Conservation (phyloP, 2,888 invertebrate genomes). For the Dastarcus helophoroides region DNA sequence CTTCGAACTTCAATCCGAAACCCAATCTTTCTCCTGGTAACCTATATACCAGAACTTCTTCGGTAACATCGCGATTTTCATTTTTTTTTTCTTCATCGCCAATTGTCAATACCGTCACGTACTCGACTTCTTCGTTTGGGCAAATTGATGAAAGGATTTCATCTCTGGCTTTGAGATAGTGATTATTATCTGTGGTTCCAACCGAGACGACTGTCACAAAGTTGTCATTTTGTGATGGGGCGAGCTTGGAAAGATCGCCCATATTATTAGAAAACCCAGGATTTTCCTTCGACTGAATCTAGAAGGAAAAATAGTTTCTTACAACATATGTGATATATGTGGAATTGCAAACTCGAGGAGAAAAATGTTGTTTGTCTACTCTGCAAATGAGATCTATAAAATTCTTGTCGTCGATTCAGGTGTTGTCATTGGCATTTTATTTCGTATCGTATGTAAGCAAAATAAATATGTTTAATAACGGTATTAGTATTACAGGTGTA, state of each 20-base stretch:
- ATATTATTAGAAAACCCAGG: too few relatives aligned
- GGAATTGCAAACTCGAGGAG: not conserved
- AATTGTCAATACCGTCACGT: conserved; percentile 51
- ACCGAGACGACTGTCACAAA: conserved; percentile 53
- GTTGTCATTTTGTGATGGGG: conserved; percentile 24
- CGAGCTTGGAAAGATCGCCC: too few relatives aligned
- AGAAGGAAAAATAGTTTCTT: too few relatives aligned
- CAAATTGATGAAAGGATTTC: conserved; percentile 6
- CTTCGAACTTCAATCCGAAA: conserved; percentile 85
- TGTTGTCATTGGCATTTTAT: too few relatives aligned
- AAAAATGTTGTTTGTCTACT: too few relatives aligned
- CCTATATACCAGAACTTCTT: conserved; percentile 71
- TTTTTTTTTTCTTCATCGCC: conserved; percentile 37
- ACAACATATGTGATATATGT: not conserved
- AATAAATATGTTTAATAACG: too few relatives aligned
- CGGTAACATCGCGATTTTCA: conserved; percentile 41
- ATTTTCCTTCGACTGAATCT: too few relatives aligned
- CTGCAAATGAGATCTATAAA: too few relatives aligned
- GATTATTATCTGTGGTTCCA: conserved; percentile 35
- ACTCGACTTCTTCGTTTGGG: conserved; percentile 26
- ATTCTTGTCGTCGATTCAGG: too few relatives aligned
- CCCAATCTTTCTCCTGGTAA: conserved; percentile 84
- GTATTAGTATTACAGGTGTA: too few relatives aligned
- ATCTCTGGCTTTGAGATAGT: conserved; percentile 26
- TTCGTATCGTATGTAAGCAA: too few relatives aligned